Conservation (phyloP, 2,113 vertebrate genomes). For the Eptesicus fuscus region DNA sequence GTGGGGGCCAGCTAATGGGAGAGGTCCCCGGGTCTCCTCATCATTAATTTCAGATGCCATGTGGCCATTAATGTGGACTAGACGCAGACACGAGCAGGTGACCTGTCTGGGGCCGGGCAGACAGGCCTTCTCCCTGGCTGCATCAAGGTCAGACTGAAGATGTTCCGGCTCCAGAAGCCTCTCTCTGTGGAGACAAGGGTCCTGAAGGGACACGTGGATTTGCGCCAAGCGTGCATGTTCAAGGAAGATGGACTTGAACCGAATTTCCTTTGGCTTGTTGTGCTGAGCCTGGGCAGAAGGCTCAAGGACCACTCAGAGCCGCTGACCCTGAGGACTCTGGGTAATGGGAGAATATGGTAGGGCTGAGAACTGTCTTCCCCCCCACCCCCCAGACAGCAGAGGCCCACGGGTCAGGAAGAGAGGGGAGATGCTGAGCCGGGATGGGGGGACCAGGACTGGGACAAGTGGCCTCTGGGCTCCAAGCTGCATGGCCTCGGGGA, state of each 20-base stretch:
- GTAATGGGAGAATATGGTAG: rapidly evolving
- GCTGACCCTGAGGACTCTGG: background rate
- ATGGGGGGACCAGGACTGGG: background rate
- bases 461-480: background rate
- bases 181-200: background rate
- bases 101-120: constrained; percentile 1
- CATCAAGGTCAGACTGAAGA: background rate
- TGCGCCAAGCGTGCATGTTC: background rate
- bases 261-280: background rate
- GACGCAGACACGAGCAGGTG: background rate
- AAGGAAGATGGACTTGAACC: background rate
- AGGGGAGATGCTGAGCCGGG: background rate
- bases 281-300: background rate
- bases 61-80: background rate
- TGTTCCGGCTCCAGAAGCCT: background rate
- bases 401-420: background rate
- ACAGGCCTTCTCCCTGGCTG: background rate
- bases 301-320: background rate
- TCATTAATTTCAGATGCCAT: background rate
- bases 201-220: background rate
- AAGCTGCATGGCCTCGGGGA: background rate
- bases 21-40: background rate
- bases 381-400: background rate
- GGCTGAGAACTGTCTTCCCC: background rate
- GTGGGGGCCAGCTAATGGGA: background rate